phyloP scores from a whole-genome alignment of 2,113 vertebrate genomes.

The Hiodon alosoides region DNA sequence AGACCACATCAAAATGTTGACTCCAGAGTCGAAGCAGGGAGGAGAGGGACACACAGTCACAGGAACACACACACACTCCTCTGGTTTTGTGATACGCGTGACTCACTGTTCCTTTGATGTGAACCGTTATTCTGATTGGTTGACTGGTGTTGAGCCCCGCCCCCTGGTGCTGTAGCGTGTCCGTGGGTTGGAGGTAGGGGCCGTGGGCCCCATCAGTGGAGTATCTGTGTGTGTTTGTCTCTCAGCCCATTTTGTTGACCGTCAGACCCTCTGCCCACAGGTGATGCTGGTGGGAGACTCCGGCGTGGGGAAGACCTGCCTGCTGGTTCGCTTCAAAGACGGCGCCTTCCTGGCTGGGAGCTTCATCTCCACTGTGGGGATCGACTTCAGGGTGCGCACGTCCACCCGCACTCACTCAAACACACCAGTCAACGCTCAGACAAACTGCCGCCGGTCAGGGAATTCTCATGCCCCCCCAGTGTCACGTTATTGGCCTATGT shows the following conservation, averaged over 20 bases:
- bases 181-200: not conserved
- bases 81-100: not conserved
- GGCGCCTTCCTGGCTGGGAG: conserved; percentile 88
- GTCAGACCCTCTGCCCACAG: conserved; percentile 47
- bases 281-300: conserved; percentile 94
- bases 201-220: not conserved
- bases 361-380: conserved; percentile 94
- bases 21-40: not conserved
- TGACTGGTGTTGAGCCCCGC: not conserved
- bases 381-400: conserved; percentile 80
- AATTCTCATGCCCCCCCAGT: no score
- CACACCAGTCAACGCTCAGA: not conserved
- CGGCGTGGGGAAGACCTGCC: conserved; percentile 40
- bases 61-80: not conserved
- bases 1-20: not conserved
- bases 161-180: not conserved
- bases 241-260: not conserved
- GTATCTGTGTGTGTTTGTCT: not conserved
- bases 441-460: no score
- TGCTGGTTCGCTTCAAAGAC: conserved; percentile 91
- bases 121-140: not conserved
- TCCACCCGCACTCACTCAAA: conserved; percentile 3
- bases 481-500: no score
- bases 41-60: not conserved
- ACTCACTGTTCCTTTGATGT: not conserved